Evolutionary conservation across 2,888 invertebrate species (phyloP), one percentile per base, ranked within the genome.

Genomic region (Trisateles emortualis): DNA sequence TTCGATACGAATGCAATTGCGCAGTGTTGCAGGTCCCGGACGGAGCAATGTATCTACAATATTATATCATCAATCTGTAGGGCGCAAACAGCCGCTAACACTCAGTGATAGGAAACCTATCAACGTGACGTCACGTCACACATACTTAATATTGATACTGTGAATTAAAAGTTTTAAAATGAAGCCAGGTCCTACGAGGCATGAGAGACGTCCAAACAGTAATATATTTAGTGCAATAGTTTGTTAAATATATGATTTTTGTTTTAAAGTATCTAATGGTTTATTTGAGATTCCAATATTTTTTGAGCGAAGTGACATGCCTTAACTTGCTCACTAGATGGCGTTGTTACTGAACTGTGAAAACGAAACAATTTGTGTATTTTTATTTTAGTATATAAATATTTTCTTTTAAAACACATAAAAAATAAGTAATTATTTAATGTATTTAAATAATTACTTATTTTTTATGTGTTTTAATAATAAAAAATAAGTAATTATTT

Each of bases 1-100:
- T 46, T 46, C 46, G 29, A 46, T 46, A 46, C 46, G 19, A 35
- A 46, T 46, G 26, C 29, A 38, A 29, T 38, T 36, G 46, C 46
- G 46, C 38, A 46, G 29, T 38, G 5, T 14, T 46, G 13, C 35
- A 1, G 10, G 11, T 3, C 36, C 29, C 11, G 29, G 36, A 24
- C 35, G 14, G 14, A 33, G 8, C 35, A 10, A 24, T 33, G 22
- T 22, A 44, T 35, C 44, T 44, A 43, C 11, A 24, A 2, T 22
- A 24, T 16, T 44, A 43, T 44, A 35, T 35, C 35, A 35, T 44
- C 24, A 14, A 17, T 19, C 32, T 32, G 5, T 41, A 42, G 30
- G 30, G 30, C 29, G 29, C 10, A 24, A 9, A 9, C 16, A 42
- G 5, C 14, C 42, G 13, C 30, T 43, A 32, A 32, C 43, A 32